Conservation (phyloP, 2,888 invertebrate genomes). For the Pseudoips prasinana region DNA sequence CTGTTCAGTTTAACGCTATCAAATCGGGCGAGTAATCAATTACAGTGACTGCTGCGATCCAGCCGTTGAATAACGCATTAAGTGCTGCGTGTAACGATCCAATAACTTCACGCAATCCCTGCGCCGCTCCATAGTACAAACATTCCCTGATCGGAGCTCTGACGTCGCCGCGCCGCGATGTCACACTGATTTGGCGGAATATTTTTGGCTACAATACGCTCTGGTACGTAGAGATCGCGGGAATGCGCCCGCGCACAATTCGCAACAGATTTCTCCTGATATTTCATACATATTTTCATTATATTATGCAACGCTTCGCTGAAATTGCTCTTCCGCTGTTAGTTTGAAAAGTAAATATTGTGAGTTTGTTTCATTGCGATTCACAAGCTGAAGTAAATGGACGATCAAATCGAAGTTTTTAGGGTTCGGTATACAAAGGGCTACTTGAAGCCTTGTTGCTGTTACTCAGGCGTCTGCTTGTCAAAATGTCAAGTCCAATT, state of each 20-base stretch:
- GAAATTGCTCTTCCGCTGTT: constrained; percentile 18
- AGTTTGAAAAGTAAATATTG: constrained; percentile 1
- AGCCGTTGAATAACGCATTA: background rate
- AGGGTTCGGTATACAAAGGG: no score
- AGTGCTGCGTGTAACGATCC: background rate
- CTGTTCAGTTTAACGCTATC: no score
- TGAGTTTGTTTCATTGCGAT: no score
- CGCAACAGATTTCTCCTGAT: constrained; percentile 33
- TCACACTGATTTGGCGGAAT: constrained; percentile 14
- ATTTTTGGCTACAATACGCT: constrained; percentile 40
- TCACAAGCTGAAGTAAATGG: no score
- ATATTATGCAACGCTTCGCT: constrained; percentile 33
- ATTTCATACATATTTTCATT: constrained; percentile 18
- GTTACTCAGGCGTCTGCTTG: no score
- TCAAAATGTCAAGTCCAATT: no score
- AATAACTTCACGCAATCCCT: background rate
- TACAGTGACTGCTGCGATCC: no score
- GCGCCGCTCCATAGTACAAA: background rate
- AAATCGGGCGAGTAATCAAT: no score
- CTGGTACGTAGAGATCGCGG: constrained; percentile 21
- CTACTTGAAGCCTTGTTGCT: no score
- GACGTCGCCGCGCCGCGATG: background rate
- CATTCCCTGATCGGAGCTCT: background rate
- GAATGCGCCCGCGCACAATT: constrained; percentile 25
- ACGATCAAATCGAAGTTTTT: no score